Base-by-base conservation (phyloP, 2,888 invertebrate genomes). In the Campoletis raptor region DNA sequence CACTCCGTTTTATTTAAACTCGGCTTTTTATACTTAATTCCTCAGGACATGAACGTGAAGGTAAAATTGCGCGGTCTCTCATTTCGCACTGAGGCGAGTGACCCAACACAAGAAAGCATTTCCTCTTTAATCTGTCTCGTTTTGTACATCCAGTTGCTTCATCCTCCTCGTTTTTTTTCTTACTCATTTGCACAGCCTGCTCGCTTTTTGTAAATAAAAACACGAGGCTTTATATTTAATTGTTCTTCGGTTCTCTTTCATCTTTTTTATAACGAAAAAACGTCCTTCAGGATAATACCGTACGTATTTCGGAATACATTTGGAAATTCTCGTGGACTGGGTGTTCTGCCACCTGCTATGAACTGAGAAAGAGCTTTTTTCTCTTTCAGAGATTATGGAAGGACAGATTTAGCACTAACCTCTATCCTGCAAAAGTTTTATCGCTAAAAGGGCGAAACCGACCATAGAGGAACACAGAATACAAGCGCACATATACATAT, bases 181-280 rank as follows among this genome's bases (percentile, higher is more conserved):
- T 40, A 9, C 61, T 67, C 67, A 36, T 48, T 72, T 48, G 61
- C 30, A 15, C 7, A 30, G 69, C 15, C 24, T 37, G 40, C 21
- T 21, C 36, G 36, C 67, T 21, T 40, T 40, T 70, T 15, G 70
- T 66, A 66, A 66, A 66, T 66, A 66, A 61, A 61, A 61, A 30
- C 30, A 30, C 61, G 30, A 9, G 61, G 30, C 61, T 61, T 30
- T 61, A 30, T 61, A 61, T 61, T 61, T 61, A 61, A 61, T 61
- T 61, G 61, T 61, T 30, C 61, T 61, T 48, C 48, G 48, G 48
- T n/a, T 61, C 15, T 7, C 61, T 61, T 61, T 61, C 61, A 61
- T 61, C 42, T 42, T 42, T 42, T 67, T 69, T 24, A 10, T 24
- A 7, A 24, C 10, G 40, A 45, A 69, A 21, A 45, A 42, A 45